A percentile compares a stretch with the other conserved stretches of the same genome.
phyloP scores from a whole-genome alignment of 2,888 invertebrate genomes.

The Diarsia brunnea region DNA sequence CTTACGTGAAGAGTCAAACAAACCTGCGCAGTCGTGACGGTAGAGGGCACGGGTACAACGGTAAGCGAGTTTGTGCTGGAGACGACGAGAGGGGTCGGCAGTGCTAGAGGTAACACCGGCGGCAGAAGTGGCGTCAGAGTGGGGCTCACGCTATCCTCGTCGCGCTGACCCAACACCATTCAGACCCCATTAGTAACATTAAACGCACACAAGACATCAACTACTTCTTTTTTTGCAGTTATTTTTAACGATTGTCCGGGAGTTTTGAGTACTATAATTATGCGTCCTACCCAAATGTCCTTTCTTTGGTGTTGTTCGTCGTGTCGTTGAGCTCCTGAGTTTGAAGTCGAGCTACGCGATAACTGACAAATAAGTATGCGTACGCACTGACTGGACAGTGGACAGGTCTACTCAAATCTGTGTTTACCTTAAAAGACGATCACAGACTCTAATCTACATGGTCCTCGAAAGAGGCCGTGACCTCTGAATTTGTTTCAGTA shows the following conservation, averaged over 20 bases:
- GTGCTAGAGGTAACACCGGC: slow-evolving; percentile 75
- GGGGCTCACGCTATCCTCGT: slow-evolving; percentile 77
- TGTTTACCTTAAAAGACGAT: not conserved
- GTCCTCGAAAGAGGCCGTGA: not conserved
- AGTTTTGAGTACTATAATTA: slow-evolving; percentile 1
- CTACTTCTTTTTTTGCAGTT: slow-evolving; percentile 1
- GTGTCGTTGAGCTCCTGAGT: not conserved
- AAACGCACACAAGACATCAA: slow-evolving; percentile 50
- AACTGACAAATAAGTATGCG: not conserved
- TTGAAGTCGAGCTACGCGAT: not conserved
- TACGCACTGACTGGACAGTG: not conserved
- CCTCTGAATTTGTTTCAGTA: not conserved
- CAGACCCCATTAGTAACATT: slow-evolving; percentile 63
- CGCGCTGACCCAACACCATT: slow-evolving; percentile 72
- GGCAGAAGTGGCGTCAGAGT: slow-evolving; percentile 81
- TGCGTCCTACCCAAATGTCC: not conserved
- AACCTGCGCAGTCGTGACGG: slow-evolving; percentile 74
- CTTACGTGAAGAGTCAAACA: slow-evolving; percentile 62
- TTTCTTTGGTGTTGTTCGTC: not conserved
- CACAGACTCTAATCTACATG: not conserved
- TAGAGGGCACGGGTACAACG: slow-evolving; percentile 73
- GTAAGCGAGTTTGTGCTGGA: slow-evolving; percentile 73
- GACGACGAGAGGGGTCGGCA: slow-evolving; percentile 69
- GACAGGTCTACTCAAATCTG: not conserved
- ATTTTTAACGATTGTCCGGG: slow-evolving; percentile 2